Evolutionary conservation across 2,113 vertebrate species (phyloP).

Genomic region (Neolamprologus kungweensis): DNA sequence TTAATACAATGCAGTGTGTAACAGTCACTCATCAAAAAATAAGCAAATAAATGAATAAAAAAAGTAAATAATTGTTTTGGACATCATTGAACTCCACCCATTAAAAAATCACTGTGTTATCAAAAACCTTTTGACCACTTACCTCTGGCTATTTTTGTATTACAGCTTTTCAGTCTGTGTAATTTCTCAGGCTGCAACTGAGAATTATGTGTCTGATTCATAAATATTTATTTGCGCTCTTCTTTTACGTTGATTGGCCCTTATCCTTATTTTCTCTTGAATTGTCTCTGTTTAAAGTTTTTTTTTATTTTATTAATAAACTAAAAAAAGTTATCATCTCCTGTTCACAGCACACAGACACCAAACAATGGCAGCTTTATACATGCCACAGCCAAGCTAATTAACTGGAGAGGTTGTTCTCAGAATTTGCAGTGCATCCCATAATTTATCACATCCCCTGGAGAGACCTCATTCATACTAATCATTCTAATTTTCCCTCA

Average conservation of each 20-base stretch:
- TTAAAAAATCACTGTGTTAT: neutral
- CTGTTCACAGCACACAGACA: neutral
- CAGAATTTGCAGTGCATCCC: neutral
- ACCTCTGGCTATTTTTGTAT: neutral
- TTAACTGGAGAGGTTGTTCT: neutral
- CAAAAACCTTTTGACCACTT: neutral
- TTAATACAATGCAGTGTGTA: neutral
- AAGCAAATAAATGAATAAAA: neutral
- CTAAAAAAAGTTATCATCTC: neutral
- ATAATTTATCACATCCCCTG: neutral
- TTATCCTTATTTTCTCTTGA: neutral
- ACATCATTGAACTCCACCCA: neutral
- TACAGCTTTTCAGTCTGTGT: neutral
- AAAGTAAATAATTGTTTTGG: neutral
- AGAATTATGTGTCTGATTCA: neutral
- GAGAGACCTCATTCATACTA: neutral
- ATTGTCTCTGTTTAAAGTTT: neutral
- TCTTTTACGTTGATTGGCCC: neutral
- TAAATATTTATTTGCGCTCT: rapidly evolving
- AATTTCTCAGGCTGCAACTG: neutral
- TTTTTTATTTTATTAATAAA: neutral
- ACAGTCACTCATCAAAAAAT: neutral
- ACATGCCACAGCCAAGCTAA: conserved; percentile 10
- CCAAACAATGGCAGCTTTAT: neutral
- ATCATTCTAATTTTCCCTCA: neutral